These are phyloP conservation scores for Aphelenchoides fujianensis DNA, from an alignment of 1,140 invertebrate genomes.

Conservation along the genomic window DNA sequence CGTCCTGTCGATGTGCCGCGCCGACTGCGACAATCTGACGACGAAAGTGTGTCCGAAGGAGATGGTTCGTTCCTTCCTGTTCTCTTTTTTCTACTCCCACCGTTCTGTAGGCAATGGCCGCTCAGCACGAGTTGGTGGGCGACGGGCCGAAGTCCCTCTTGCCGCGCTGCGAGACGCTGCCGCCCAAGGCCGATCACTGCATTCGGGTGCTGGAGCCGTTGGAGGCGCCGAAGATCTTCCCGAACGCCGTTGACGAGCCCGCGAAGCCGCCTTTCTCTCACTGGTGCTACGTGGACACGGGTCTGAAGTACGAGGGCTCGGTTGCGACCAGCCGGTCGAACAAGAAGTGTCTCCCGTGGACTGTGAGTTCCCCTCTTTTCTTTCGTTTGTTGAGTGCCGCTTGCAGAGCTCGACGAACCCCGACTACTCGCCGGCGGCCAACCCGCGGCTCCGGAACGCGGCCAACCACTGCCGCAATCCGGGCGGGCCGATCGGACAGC, in stretches of 20 bases:
- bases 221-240: neutral
- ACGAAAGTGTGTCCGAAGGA: constrained; percentile 49
- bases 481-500: constrained; percentile 72
- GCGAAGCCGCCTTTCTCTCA: constrained; percentile 22
- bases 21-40: constrained; percentile 47
- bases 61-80: too few species aligned
- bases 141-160: constrained; percentile 48
- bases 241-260: neutral
- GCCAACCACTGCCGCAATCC: constrained; percentile 92
- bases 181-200: constrained; percentile 25
- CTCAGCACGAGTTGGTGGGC: constrained; percentile 51
- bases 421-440: constrained; percentile 30
- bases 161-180: constrained; percentile 39
- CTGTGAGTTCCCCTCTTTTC: constrained; percentile 3
- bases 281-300: constrained; percentile 46
- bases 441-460: constrained; percentile 77
- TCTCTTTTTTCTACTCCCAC: too few species aligned
- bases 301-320: constrained; percentile 46
- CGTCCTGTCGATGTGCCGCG: constrained; percentile 40
- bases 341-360: constrained; percentile 42
- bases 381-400: neutral
- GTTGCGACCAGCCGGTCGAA: constrained; percentile 26
- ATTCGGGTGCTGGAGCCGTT: constrained; percentile 39
- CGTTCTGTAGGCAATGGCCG: constrained; percentile 50
- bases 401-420: neutral